Evolutionary conservation across 2,888 invertebrate species (phyloP), one percentile per base, ranked within the genome.

Genomic region (Allacma fusca): DNA sequence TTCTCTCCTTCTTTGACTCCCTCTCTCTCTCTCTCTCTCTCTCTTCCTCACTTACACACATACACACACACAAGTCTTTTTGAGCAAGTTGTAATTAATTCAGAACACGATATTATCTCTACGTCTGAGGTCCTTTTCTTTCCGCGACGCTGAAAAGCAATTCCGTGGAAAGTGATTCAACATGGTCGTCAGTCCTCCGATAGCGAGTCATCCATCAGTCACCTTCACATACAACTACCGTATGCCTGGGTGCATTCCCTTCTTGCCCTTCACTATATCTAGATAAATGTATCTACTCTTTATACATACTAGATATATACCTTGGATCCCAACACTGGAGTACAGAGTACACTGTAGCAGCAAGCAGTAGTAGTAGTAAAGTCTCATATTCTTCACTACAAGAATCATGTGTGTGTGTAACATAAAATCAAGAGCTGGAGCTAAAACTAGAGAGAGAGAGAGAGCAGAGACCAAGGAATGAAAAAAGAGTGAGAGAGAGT

Each of bases 101-200:
- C 72, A 73, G 68, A 73, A 73, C 72, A 77, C 72, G 77, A 59
- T 72, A 72, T 72, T 72, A 72, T 72, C 72, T 72, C 72, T 59
- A 59, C 34, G 59, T 59, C 59, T 59, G 59, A 59, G 72, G 59
- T 68, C 59, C 59, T 29, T 72, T 59, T 72, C 34, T 59, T 72
- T 59, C 72, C 71, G 71, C 71, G 57, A 70, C 57, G 77, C 59
- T 72, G 72, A 76, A 76, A 77, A 67, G 77, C 59, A 77, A 77
- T 77, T 77, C 77, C 68, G 43, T 68, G 70, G 77, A 73, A 77
- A 77, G 77, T 77, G 77, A 77, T 77, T 77, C 73, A 77, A 72
- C 57, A 28, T 62, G 76, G 69, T 64, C 69, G 44, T 71, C 75
- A 71, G 71, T 76, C 28, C 34, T 72, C 59, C 57, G 34, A 57